Evolutionary conservation across 1,140 invertebrate species (phyloP), one percentile per base, ranked within the genome.

Genomic region (Metaphire vulgaris): DNA sequence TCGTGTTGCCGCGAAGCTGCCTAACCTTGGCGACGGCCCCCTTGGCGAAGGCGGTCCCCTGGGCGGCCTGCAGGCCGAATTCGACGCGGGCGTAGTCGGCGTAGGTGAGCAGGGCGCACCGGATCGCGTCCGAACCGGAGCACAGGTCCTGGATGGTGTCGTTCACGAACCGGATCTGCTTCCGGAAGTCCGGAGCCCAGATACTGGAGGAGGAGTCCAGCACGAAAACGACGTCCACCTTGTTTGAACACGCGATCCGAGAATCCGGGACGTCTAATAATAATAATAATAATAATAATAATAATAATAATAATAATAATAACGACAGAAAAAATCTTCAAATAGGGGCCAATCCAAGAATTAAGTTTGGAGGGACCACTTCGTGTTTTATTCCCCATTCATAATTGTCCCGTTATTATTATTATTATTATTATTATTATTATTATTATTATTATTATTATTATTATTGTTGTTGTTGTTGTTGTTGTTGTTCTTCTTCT

Each of bases 161-260:
- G 1, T 76, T 74, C n/a, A 84, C 79, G 75, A 84, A 84, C 0
- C 75, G 31, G 1, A 82, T 76, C 69, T 82, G 79, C 70, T 80
- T 80, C 66, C 77, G 70, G 68, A 83, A 85, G 66, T 84, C 80
- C 0, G 74, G 72, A 12, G 69, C 69, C 76, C 81, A 82, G 32
- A 85, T 83, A 73, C 82, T 83, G 69, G 77, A 80, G 14, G 83
- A 84, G 1, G 80, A 77, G 75, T 85, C 83, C 34, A 85, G 67
- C 2, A 84, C 34, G 75, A 85, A 83, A 70, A 80, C 81, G 26
- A 85, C 78, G 68, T 85, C 83, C 6, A 21, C 21, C 21, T 6
- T 6, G 6, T 56, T 56, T 56, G 6, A 21, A 56, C 41, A 56
- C 21, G 6, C 41, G 41, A 71, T 56, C 41, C 6, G 41, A 6